These are phyloP conservation scores for Sinhomidia bicolor DNA, from an alignment of 2,888 invertebrate species.

Conservation along the genomic window DNA sequence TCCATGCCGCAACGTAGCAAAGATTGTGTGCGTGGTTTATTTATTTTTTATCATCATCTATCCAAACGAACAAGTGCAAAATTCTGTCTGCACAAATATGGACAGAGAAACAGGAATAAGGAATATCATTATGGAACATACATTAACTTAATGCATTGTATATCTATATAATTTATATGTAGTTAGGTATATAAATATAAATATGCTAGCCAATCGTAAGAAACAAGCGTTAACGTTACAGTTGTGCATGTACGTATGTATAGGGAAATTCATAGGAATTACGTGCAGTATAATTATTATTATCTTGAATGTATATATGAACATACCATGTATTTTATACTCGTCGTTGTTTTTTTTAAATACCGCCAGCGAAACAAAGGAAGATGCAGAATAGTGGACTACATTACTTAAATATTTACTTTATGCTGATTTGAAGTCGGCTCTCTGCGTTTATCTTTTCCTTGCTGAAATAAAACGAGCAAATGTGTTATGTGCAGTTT, in stretches of 20 bases:
- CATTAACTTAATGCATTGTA: too few relatives aligned
- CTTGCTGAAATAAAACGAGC: not conserved
- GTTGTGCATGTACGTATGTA: not conserved
- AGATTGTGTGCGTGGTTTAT: constrained; percentile 2
- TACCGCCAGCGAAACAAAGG: constrained; percentile 1
- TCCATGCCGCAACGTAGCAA: not conserved
- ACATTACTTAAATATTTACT: not conserved
- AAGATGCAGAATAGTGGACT: constrained; percentile 22
- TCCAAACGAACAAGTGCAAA: constrained; percentile 37
- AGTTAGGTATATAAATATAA: constrained; percentile 24
- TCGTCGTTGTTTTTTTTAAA: constrained; percentile 5
- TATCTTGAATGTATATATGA: too few relatives aligned
- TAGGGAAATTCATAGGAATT: too few relatives aligned
- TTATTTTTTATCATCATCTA: not conserved
- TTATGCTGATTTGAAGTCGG: not conserved
- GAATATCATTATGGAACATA: constrained; percentile 30
- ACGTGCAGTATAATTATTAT: too few relatives aligned
- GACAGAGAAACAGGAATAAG: constrained; percentile 32
- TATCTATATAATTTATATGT: too few relatives aligned
- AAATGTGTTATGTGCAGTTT: not conserved
- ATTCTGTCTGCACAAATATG: constrained; percentile 31
- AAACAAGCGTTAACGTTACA: not conserved
- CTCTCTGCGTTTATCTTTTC: constrained; percentile 9
- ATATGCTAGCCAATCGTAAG: not conserved
- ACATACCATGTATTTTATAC: too few relatives aligned